Base-by-base conservation (phyloP, 2,113 vertebrate species). In the Phrynocephalus versicolor region DNA sequence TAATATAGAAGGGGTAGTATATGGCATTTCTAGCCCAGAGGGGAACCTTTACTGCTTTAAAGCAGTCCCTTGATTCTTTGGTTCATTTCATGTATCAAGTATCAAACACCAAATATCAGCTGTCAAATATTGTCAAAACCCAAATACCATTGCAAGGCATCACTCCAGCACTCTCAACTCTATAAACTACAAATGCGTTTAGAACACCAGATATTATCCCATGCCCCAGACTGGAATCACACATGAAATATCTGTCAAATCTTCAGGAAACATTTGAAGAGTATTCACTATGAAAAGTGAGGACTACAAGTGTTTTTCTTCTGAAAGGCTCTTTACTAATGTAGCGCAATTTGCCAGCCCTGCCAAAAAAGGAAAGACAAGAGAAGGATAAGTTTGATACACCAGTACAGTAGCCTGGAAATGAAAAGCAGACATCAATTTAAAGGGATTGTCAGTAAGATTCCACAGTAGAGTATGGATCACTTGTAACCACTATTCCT, bases 101-200 rank as follows among this genome's bases (percentile, higher is more conserved):
- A 83, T 58, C 72, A 25, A 55, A 75, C 21, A 13, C 27, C 82
- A 84, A 76, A 84, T 65, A 73, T 64, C 84, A 35, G 65, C 77
- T 37, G 77, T 45, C 67, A 72, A 85, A 80, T 27, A 3, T 5
- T 73, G 67, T 73, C 69, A 72, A 73, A 85, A 79, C 19, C 51
- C 35, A 41, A 85, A 70, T 6, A 25, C 21, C 39, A 51, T 9
- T 60, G 75, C 51, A 62, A 15, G 83, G 23, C 35, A 37, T 60
- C 37, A 41, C 12, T n/a, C 12, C 78, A 51, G 64, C 8, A 21
- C 39, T 0, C 16, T 37, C 57, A 64, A 58, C 30, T 21, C 72
- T 60, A 64, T 18, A 64, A 58, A 45, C 62, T 62, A 69, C 69
- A 84, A 39, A 35, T 57, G 2, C 33, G 3, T 69, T 57, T 62